Percentiles rank a stretch among this genome's conserved stretches.
These are phyloP conservation scores for Diplodus sargus DNA, from an alignment of 2,797 vertebrate genomes.

Conservation along the genomic window DNA sequence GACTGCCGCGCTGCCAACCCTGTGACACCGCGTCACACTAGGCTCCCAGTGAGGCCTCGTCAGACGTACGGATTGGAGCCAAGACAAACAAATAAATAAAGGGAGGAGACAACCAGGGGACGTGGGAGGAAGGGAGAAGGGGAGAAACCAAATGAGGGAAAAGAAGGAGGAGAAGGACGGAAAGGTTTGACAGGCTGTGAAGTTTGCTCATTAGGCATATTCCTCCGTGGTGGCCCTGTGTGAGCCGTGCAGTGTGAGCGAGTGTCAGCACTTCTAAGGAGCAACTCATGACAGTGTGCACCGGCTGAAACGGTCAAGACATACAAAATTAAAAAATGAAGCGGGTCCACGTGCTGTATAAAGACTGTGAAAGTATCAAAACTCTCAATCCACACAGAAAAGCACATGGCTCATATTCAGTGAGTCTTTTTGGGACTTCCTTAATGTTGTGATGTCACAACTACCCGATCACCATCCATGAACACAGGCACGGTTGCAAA, in stretches of 20 bases:
- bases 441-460: too few relatives aligned
- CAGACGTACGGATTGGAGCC: conserved; percentile 53
- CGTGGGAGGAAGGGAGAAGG: background rate
- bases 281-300: conserved; percentile 24
- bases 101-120: conserved; percentile 14
- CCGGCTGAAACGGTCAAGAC: conserved; percentile 29
- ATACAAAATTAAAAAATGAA: background rate
- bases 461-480: too few relatives aligned
- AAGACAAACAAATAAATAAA: conserved; percentile 41
- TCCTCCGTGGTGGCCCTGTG: conserved; percentile 43
- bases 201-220: conserved; percentile 63
- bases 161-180: background rate
- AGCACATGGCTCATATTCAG: too few relatives aligned
- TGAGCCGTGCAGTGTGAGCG: conserved; percentile 30
- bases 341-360: too few relatives aligned
- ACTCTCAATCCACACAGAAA: too few relatives aligned
- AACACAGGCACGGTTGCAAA: too few relatives aligned
- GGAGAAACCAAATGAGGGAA: conserved; percentile 25
- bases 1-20: conserved; percentile 67
- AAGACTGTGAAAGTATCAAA: too few relatives aligned
- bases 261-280: conserved; percentile 46
- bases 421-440: too few relatives aligned
- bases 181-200: conserved; percentile 58
- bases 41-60: conserved; percentile 56
- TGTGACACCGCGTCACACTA: conserved; percentile 49